Evolutionary conservation across 2,113 vertebrate species (phyloP).

Genomic region (Charadrius vociferus): DNA sequence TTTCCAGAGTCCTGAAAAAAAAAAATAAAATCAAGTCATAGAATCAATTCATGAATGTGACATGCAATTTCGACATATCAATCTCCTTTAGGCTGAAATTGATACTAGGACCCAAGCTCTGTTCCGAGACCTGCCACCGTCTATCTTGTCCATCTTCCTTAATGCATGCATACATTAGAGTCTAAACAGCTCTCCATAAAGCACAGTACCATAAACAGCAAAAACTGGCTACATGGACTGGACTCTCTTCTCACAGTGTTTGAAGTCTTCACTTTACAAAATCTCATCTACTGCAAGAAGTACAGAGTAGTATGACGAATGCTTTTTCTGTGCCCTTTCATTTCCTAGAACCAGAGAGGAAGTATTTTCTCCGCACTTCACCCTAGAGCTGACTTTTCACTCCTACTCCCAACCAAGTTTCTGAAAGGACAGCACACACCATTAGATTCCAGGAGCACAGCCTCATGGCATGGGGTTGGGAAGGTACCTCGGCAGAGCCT

Average conservation of each 20-base stretch:
- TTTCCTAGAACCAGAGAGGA: background rate
- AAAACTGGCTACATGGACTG: background rate
- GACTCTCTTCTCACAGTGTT: background rate
- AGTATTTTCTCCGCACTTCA: fast-evolving
- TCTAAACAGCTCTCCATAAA: background rate
- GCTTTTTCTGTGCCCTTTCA: background rate
- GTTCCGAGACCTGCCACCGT: background rate
- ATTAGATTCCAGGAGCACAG: background rate
- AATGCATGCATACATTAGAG: background rate
- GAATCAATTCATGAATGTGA: background rate
- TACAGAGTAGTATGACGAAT: background rate
- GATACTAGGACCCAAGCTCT: background rate
- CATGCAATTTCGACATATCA: background rate
- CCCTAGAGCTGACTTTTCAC: background rate
- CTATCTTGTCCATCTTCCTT: background rate
- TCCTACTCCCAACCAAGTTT: background rate
- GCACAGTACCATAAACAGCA: background rate
- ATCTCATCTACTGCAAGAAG: background rate
- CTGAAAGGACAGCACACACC: background rate
- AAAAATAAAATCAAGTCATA: background rate
- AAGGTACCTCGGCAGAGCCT: background rate
- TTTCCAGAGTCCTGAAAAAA: background rate
- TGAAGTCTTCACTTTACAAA: background rate
- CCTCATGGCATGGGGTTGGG: fast-evolving
- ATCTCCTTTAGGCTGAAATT: background rate